A percentile compares a stretch with the other conserved stretches of the same genome.
These are phyloP conservation scores for Dendrolimus kikuchii DNA, from an alignment of 1,140 invertebrate genomes.

Conservation along the genomic window DNA sequence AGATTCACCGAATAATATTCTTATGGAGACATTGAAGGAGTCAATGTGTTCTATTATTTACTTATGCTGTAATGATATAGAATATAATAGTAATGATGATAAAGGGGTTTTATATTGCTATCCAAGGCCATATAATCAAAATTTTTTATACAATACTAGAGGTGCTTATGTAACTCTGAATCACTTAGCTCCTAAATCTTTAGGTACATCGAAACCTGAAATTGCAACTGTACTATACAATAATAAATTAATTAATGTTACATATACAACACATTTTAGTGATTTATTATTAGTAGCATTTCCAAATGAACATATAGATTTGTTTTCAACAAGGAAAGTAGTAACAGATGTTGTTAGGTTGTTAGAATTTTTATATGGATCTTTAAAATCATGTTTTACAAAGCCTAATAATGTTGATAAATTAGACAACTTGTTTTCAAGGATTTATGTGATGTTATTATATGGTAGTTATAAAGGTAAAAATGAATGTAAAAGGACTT, in stretches of 20 bases:
- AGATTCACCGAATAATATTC: conserved; percentile 64
- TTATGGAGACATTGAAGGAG: conserved; percentile 72
- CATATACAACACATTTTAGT: conserved; percentile 70
- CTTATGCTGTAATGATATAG: conserved; percentile 74
- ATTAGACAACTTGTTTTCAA: conserved; percentile 48
- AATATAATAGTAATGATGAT: conserved; percentile 75
- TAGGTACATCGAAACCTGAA: conserved; percentile 70
- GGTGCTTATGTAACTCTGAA: conserved; percentile 80
- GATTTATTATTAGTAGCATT: conserved; percentile 72
- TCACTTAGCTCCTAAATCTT: conserved; percentile 77
- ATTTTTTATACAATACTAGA: conserved; percentile 73
- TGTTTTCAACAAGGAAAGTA: conserved; percentile 52
- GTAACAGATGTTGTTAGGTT: conserved; percentile 63
- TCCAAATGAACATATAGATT: conserved; percentile 60
- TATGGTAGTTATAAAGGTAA: conserved; percentile 20
- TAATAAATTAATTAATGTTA: conserved; percentile 72
- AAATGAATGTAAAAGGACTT: conserved; percentile 15
- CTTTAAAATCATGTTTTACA: conserved; percentile 53
- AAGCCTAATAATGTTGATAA: conserved; percentile 60
- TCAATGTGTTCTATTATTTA: conserved; percentile 76
- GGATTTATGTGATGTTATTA: conserved; percentile 41
- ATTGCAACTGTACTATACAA: conserved; percentile 73
- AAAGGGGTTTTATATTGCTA: conserved; percentile 79
- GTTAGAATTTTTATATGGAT: conserved; percentile 57
- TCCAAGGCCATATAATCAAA: conserved; percentile 75